A percentile compares a stretch with the other conserved stretches of the same genome.
Evolutionary conservation across 2,888 invertebrate genomes (phyloP).

Genomic region (Drosophila infuscata): DNA sequence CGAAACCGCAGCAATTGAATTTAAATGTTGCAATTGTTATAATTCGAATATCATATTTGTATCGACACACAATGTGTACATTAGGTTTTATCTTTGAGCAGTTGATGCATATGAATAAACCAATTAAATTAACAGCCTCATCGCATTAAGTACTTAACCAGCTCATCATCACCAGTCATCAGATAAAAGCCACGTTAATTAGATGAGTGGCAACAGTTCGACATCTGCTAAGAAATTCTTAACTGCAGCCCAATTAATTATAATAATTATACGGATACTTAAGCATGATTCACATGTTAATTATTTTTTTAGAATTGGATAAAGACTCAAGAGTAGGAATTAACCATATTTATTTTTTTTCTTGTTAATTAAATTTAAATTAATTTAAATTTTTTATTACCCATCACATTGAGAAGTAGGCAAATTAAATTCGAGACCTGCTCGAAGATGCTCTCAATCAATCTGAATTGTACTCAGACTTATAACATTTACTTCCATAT

Average conservation of each 20-base stretch:
- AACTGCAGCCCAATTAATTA: not conserved
- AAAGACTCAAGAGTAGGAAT: not conserved
- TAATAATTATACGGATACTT: not conserved
- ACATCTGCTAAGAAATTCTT: not conserved
- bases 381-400: not conserved
- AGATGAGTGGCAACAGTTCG: not conserved
- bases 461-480: not conserved
- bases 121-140: constrained; percentile 54
- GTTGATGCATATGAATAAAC: constrained; percentile 35
- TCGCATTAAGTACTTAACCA: constrained; percentile 29
- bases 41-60: not conserved
- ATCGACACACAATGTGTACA: not conserved
- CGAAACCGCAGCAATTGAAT: constrained; percentile 62
- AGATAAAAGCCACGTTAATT: constrained; percentile 13
- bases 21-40: constrained; percentile 29
- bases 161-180: constrained; percentile 18
- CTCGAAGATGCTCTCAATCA: not conserved
- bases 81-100: constrained; percentile 16
- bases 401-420: too few relatives aligned
- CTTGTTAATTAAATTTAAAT: too few relatives aligned
- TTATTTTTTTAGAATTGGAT: not conserved
- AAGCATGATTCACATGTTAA: not conserved
- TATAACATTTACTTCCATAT: too few relatives aligned
- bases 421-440: not conserved
- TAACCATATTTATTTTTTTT: too few relatives aligned